Evolutionary conservation across 2,113 vertebrate genomes (phyloP).

Genomic region (Canis aureus): DNA sequence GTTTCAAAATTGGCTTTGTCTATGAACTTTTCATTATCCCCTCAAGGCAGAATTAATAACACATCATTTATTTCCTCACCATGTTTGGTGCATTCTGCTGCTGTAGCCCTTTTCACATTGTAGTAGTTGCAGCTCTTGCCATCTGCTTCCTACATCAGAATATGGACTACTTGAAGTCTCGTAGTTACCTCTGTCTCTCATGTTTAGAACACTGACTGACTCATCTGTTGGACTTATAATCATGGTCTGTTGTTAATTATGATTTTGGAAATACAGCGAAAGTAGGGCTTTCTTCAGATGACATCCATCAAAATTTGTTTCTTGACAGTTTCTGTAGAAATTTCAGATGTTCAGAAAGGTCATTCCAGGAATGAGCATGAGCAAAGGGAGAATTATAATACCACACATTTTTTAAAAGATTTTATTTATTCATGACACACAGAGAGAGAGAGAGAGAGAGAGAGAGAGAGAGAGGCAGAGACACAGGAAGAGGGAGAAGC

Average conservation of each 20-base stretch:
- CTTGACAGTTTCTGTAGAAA: neutral
- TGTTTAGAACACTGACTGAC: neutral
- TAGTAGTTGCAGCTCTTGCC: neutral
- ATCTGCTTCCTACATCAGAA: neutral
- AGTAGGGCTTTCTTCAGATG: neutral
- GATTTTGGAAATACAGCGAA: neutral
- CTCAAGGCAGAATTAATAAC: neutral
- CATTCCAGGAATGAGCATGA: neutral
- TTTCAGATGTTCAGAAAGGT: neutral
- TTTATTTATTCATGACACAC: too few species aligned
- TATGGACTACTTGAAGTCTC: neutral
- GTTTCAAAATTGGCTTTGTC: neutral
- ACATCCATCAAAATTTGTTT: neutral
- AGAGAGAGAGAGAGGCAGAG: too few species aligned
- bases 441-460: too few species aligned
- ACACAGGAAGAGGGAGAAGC: too few species aligned
- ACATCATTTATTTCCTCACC: neutral
- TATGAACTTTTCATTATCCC: neutral
- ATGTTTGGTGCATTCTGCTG: neutral
- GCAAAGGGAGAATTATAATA: neutral
- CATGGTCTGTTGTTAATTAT: neutral
- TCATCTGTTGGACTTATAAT: neutral
- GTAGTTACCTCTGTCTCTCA: neutral
- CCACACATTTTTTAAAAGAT: neutral
- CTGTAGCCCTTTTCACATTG: neutral